phyloP scores from a whole-genome alignment of 2,888 invertebrate genomes.

The Morpho achilles region DNA sequence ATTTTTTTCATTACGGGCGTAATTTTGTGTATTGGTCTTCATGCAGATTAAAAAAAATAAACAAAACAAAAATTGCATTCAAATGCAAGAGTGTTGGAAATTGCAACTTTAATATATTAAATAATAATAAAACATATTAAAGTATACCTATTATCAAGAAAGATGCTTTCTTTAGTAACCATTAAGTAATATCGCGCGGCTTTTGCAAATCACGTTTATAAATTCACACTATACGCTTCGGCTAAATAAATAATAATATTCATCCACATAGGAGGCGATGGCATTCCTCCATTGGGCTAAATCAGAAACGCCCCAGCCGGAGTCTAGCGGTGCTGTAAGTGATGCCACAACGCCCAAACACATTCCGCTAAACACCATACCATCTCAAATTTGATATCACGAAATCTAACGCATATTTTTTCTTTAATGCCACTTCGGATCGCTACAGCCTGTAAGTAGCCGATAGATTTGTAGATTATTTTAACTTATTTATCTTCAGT shows the following conservation, averaged over 20 bases:
- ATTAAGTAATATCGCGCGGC: constrained; percentile 27
- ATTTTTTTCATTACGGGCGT: background rate
- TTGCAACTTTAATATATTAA: background rate
- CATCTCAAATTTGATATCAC: constrained; percentile 55
- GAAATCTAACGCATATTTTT: constrained; percentile 72
- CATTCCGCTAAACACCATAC: constrained; percentile 40
- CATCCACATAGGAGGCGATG: constrained; percentile 73
- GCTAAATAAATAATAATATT: constrained; percentile 50
- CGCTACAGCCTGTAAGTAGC: constrained; percentile 75
- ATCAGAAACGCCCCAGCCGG: constrained; percentile 64
- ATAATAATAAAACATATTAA: background rate
- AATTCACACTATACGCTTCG: constrained; percentile 43
- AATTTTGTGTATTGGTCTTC: background rate
- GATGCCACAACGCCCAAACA: constrained; percentile 48
- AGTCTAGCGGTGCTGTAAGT: constrained; percentile 73
- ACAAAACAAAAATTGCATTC: background rate
- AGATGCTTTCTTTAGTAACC: constrained; percentile 17
- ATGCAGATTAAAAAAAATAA: background rate
- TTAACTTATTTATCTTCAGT: constrained; percentile 14
- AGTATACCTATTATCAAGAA: constrained; percentile 2
- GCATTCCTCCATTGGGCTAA: constrained; percentile 68
- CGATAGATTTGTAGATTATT: constrained; percentile 27
- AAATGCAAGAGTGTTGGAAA: background rate
- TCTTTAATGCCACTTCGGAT: constrained; percentile 75
- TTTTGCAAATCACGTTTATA: constrained; percentile 30